Base-by-base conservation (phyloP, 37 sponge, comb jelly and placozoan genomes). In the Diacarnus erythraeanus region DNA sequence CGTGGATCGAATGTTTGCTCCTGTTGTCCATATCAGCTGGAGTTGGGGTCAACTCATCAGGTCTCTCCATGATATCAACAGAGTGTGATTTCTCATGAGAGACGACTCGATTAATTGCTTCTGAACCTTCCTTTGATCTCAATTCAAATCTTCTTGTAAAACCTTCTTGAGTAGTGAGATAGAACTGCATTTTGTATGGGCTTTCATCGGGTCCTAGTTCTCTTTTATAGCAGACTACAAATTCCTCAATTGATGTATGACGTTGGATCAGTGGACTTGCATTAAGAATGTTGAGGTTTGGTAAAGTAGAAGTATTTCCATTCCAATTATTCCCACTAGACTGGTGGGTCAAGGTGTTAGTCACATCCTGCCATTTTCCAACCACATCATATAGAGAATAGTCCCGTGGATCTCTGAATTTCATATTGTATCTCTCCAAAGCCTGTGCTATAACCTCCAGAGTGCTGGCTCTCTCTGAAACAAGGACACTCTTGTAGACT, bases 401-500 rank as follows among this genome's bases (percentile, higher is more conserved):
- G 35, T 84, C 74, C 4, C 35, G 51, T 0, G 75, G 72, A 42
- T 87, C 68, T 23, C 18, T 47, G 37, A 34, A 59, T 27, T 69
- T 80, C 64, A 92, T 80, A 47, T 73, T 80, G 60, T 80, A 92
- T 34, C 92, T 69, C 51, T 92, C 88, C 59, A 92, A 58, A 12
- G 88, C 92, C n/a, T 87, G 84, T 25, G 36, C 41, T 12, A 92
- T 83, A 41, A 92, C 88, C 17, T 92, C 88, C 31, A 1, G 8
- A 1, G 88, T 83, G 3, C 77, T 59, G 29, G 85, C 69, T 21
- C 70, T 71, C 77, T 87, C 78, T 33, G 92, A 87, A 2, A 92
- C 88, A 25, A 92, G 67, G 10, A 92, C 84, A 18, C 85, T 87
- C 71, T 92, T 92, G 81, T 87, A 92, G 31, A 84, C 57, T 65